phyloP scores from a whole-genome alignment of 2,797 vertebrate genomes.

The Cuniculus paca region DNA sequence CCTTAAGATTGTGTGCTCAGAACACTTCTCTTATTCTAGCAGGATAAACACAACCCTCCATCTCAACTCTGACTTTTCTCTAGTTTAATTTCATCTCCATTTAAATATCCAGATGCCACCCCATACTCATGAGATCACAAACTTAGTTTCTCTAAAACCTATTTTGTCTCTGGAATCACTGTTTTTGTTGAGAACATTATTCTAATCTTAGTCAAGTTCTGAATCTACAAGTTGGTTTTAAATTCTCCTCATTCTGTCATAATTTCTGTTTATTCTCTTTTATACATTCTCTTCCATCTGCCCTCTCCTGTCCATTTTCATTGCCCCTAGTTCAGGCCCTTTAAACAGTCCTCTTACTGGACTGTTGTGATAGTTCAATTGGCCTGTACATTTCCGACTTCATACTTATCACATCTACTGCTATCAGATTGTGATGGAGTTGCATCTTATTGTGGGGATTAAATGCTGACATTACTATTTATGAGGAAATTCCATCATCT shows the following conservation, averaged over 20 bases:
- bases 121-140: neutral
- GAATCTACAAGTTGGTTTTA: neutral
- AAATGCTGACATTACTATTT: neutral
- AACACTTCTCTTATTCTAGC: neutral
- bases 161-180: slow-evolving; percentile 22
- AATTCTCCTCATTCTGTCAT: neutral
- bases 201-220: neutral
- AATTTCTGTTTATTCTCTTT: slow-evolving; percentile 33
- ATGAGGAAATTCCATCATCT: slow-evolving; percentile 20
- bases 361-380: neutral
- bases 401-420: neutral
- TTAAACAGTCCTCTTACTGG: neutral
- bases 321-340: neutral
- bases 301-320: neutral
- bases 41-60: neutral
- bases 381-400: neutral
- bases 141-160: slow-evolving; percentile 18
- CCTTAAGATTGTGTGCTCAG: neutral
- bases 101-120: neutral
- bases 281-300: neutral
- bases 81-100: neutral
- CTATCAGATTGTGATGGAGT: neutral
- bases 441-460: neutral
- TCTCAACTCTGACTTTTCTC: neutral
- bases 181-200: slow-evolving; percentile 23